These are phyloP conservation scores for Phrixothrix hirtus DNA, from an alignment of 2,888 invertebrate genomes.

Conservation along the genomic window DNA sequence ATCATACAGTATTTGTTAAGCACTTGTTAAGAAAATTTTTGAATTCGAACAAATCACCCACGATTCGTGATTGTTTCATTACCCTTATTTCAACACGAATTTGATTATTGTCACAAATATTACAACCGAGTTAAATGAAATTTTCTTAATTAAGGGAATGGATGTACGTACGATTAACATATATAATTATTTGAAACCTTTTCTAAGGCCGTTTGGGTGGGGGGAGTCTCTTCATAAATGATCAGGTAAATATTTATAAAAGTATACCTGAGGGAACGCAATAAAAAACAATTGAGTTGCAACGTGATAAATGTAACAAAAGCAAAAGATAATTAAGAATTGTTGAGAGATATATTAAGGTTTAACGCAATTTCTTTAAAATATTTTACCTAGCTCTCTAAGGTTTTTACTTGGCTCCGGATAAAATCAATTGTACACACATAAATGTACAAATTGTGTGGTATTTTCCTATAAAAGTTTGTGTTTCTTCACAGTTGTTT, in stretches of 20 bases:
- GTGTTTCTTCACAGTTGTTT: no score
- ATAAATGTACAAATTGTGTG: not conserved
- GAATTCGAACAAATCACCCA: no score
- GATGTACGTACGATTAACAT: not conserved
- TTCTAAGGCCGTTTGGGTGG: slow-evolving; percentile 2
- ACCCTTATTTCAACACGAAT: not conserved
- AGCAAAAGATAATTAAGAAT: slow-evolving; percentile 34
- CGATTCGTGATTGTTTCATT: not conserved
- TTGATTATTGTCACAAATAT: not conserved
- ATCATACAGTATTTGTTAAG: no score
- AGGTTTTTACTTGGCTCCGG: slow-evolving; percentile 3
- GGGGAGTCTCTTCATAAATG: slow-evolving; percentile 6
- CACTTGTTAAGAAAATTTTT: no score
- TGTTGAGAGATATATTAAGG: slow-evolving; percentile 34
- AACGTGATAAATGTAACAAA: slow-evolving; percentile 35
- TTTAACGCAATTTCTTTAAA: slow-evolving; percentile 13
- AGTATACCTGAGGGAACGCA: slow-evolving; percentile 7
- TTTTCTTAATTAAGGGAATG: not conserved
- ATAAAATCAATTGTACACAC: not conserved
- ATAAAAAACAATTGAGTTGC: slow-evolving; percentile 31
- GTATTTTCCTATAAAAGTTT: no score
- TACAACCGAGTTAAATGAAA: not conserved
- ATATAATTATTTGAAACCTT: not conserved
- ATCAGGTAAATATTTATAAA: slow-evolving; percentile 3
- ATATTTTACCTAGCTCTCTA: slow-evolving; percentile 7